Conservation (phyloP, 2,888 invertebrate species). For the Euplagia quadripunctaria region DNA sequence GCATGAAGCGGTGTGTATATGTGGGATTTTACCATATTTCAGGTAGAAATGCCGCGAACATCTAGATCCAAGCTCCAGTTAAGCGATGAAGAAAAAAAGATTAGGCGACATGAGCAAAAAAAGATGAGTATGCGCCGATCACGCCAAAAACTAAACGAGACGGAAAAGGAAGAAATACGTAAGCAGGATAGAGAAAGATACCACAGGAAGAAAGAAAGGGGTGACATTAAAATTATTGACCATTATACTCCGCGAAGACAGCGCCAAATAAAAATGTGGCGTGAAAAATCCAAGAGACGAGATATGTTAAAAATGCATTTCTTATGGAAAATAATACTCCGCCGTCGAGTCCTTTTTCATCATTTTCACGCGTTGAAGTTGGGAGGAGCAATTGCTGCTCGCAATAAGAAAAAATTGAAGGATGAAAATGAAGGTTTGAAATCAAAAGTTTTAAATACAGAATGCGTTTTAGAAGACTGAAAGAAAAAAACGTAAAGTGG, state of each 20-base stretch:
- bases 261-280: constrained; percentile 33
- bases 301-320: not conserved
- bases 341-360: constrained; percentile 8
- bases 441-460: constrained; percentile 5
- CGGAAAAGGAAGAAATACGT: constrained; percentile 29
- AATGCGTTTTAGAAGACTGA: too few species aligned
- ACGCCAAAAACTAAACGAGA: constrained; percentile 25
- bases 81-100: constrained; percentile 33
- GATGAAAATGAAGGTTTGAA: constrained; percentile 9
- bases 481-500: too few species aligned
- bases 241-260: constrained; percentile 31
- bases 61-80: constrained; percentile 17
- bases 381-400: constrained; percentile 6
- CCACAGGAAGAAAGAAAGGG: constrained; percentile 31
- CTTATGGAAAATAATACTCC: not conserved
- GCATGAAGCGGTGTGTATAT: constrained; percentile 6
- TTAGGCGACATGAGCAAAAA: constrained; percentile 33
- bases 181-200: constrained; percentile 27
- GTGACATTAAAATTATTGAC: constrained; percentile 30
- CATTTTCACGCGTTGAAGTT: constrained; percentile 11
- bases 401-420: constrained; percentile 2
- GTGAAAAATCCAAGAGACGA: constrained; percentile 28
- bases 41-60: constrained; percentile 15
- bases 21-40: not conserved
- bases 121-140: constrained; percentile 32